Evolutionary conservation across 2,888 invertebrate species (phyloP), one percentile per base, ranked within the genome.

Genomic region (Patella depressa): DNA sequence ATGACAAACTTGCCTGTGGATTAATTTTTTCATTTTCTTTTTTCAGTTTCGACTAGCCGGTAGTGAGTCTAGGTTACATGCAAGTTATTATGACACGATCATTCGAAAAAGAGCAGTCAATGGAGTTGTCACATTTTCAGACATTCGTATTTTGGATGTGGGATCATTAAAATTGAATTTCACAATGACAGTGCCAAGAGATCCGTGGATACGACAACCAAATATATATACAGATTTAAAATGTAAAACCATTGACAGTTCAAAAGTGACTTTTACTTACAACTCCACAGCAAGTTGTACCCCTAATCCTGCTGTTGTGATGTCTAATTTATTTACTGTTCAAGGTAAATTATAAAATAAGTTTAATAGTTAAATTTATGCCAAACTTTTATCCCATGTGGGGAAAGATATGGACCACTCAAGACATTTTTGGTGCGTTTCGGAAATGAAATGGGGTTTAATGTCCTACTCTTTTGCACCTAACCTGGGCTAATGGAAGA

Each of bases 21-120:
- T 45, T 45, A 45, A 45, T 34, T 1, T 45, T 45, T 45, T 45
- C 45, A 53, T 29, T 54, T 2, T 75, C 53, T 53, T 75, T 19
- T 81, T 79, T 45, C 71, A 84, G 83, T 79, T 81, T 34, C 80
- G 85, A 54, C 71, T 85, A 71, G 75, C 76, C 19, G 84, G 85
- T 53, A 59, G 74, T 24, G 75, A 80, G 71, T 78, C 76, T 14
- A 76, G 76, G 3, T 72, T 71, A 71, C 79, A 82, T 72, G 54
- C 45, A 73, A 79, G 80, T 17, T 79, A 74, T n/a, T 72, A 80
- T 45, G 78, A 79, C 57, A 77, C 75, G 34, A 81, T 84, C 14
- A 76, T 81, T 7, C 75, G 83, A 76, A 75, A 83, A 54, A 74
- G 81, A 71, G 80, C 84, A 14, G 53, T 24, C 2, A 71, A n/a